Conservation (phyloP, 2,113 vertebrate species). For the Pterocles burchelli region DNA sequence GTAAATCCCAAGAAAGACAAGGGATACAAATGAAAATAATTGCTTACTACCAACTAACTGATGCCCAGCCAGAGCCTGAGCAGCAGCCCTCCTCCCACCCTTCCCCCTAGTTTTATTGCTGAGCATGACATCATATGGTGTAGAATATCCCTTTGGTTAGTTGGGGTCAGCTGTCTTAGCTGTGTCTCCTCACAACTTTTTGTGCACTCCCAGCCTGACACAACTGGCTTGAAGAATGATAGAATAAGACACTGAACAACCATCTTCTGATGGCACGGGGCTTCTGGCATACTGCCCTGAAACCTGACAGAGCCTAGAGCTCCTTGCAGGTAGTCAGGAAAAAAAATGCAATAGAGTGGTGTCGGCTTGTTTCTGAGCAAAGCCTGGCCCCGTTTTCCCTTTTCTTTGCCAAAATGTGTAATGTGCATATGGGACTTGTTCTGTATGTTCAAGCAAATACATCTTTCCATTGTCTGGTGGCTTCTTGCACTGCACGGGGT, state of each 20-base stretch:
- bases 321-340: not conserved
- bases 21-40: no score
- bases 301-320: not conserved
- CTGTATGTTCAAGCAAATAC: not conserved
- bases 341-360: not conserved
- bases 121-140: no score
- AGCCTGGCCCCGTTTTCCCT: not conserved
- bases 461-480: not conserved
- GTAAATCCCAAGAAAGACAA: no score
- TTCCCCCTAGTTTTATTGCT: no score
- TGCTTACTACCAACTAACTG: no score
- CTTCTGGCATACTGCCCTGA: not conserved
- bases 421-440: not conserved
- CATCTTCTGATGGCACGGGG: not conserved
- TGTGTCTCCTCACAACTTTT: no score
- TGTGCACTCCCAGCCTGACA: no score
- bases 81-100: no score
- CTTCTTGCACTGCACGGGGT: not conserved
- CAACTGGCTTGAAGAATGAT: conserved; percentile 14
- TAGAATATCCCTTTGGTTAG: no score
- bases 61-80: no score
- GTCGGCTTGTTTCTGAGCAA: not conserved
- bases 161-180: no score
- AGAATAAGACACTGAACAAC: not conserved
- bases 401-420: not conserved